Evolutionary conservation across 2,113 vertebrate species (phyloP).

Genomic region (Hemibagrus wyckioides): DNA sequence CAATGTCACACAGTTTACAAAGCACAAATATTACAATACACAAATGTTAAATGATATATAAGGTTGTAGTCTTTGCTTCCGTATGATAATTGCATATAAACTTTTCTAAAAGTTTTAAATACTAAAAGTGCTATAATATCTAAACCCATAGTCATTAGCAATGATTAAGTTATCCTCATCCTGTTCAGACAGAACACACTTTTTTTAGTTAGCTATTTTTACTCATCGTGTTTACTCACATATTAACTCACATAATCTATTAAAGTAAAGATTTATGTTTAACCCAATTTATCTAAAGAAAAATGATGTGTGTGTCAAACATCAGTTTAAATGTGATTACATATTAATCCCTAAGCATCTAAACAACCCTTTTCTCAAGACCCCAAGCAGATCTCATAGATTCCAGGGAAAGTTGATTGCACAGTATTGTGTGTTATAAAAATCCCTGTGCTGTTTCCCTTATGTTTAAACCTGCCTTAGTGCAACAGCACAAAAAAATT

Average conservation of each 20-base stretch:
- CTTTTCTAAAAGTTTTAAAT: background rate
- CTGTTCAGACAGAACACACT: background rate
- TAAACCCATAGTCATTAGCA: no score
- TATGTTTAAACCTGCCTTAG: background rate
- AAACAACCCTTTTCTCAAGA: conserved; percentile 1
- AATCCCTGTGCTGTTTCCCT: background rate
- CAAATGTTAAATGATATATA: background rate
- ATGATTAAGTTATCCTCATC: background rate
- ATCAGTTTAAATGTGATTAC: conserved; percentile 52
- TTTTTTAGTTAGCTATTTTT: background rate
- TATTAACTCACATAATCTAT: background rate
- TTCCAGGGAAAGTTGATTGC: background rate
- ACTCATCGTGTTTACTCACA: background rate
- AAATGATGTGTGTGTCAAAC: conserved; percentile 53
- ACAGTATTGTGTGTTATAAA: background rate
- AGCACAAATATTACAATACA: background rate
- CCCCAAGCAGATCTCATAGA: conserved; percentile 6
- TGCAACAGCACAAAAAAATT: background rate
- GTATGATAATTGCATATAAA: background rate
- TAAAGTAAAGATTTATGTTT: background rate
- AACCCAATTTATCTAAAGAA: background rate
- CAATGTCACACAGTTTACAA: background rate
- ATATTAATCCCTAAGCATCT: conserved; percentile 49
- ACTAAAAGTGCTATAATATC: background rate
- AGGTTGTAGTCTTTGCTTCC: background rate